Percentiles rank a stretch among this genome's conserved stretches.
Conservation (phyloP, 2,888 invertebrate genomes). For the Drosophila greeni region DNA sequence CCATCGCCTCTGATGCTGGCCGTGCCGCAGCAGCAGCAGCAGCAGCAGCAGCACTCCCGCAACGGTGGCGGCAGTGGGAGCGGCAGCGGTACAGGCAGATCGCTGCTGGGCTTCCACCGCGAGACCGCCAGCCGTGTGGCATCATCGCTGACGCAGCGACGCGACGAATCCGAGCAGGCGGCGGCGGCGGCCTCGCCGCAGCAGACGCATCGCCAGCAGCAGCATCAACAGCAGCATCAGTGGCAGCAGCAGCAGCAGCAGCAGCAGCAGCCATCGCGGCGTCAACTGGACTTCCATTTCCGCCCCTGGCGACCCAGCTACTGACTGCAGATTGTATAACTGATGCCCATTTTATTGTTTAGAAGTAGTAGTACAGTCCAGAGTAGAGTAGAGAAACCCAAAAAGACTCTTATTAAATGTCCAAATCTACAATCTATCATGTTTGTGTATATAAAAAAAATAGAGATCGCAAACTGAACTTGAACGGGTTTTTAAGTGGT, state of each 20-base stretch:
- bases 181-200: background rate
- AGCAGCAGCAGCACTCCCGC: slow-evolving; percentile 21
- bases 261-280: slow-evolving; percentile 41
- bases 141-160: slow-evolving; percentile 16
- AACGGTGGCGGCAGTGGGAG: background rate
- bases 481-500: too few species aligned
- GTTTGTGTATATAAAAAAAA: too few species aligned
- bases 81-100: background rate
- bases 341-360: background rate
- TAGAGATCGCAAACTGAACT: too few species aligned
- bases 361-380: background rate
- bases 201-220: slow-evolving; percentile 10
- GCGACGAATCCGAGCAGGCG: slow-evolving; percentile 17
- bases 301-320: slow-evolving; percentile 47
- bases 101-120: slow-evolving; percentile 21
- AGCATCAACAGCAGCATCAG: slow-evolving; percentile 26
- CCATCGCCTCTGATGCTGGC: slow-evolving; percentile 1
- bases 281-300: slow-evolving; percentile 18
- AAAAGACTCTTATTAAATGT: background rate
- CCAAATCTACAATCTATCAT: background rate
- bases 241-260: slow-evolving; percentile 7
- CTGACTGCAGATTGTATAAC: slow-evolving; percentile 9
- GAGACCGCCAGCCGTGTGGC: slow-evolving; percentile 9
- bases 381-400: background rate
- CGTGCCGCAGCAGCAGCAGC: slow-evolving; percentile 21